Evolutionary conservation across 2,797 vertebrate species (phyloP), one percentile per base, ranked within the genome.

Genomic region (Crax fasciolata): DNA sequence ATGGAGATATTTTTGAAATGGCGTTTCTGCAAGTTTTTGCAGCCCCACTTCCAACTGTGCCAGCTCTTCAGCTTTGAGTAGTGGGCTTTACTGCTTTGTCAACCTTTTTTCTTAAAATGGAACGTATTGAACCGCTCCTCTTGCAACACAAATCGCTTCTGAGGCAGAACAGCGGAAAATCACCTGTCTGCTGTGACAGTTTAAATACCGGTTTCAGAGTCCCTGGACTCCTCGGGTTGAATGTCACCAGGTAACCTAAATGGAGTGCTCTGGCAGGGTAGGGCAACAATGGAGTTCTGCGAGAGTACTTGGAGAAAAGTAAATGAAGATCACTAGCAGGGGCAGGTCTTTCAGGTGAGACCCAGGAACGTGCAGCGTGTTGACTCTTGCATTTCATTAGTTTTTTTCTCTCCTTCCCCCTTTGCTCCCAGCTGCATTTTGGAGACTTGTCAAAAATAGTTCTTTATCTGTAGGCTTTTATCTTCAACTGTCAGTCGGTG

Each of bases 401-500:
- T 41, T 66, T 7, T 57, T 57, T 21, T 2, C 5, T 39, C 4
- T 70, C 32, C 5, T 59, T 91, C 41, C 28, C 6, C 9, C 79
- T 80, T 84, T 28, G 7, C 41, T 88, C 66, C 32, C 59, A 67
- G 20, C 19, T 94, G 84, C 24, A 24, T 90, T 93, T 88, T 76
- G 38, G 55, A 73, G 71, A 59, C 55, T 84, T 95, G 72, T 11
- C 62, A 73, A 51, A 76, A 76, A 48, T 41, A 49, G 35, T 55
- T 89, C 51, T 79, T 93, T 70, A 92, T 48, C 77, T 84, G 51
- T 13, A 87, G 70, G 19, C 27, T 92, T 93, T 95, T 94, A 81
- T 95, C 89, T 89, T 87, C 16, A 80, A 48, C 87, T 89, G 72
- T 77, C 78, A 87, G 61, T 83, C 65, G 58, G 46, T 28, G 79